These are phyloP conservation scores for Pseudomyrmex pallidus DNA, from an alignment of 1,140 invertebrate species.

Conservation along the genomic window DNA sequence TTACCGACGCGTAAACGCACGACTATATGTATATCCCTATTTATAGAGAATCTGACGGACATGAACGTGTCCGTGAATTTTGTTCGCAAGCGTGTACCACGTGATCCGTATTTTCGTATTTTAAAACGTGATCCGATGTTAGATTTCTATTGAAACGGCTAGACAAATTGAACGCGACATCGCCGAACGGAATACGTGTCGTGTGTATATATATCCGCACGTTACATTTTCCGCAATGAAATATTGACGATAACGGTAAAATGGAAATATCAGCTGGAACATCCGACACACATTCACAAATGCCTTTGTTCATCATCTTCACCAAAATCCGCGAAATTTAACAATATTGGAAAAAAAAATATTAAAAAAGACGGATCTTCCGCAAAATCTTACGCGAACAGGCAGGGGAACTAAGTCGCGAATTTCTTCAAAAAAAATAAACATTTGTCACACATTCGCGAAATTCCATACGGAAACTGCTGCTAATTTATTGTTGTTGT, in stretches of 20 bases:
- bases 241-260: not conserved
- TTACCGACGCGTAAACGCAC: too few species aligned
- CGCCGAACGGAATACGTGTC: not conserved
- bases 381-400: not conserved
- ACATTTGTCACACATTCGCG: not conserved
- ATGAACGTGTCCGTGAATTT: too few species aligned
- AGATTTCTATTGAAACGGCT: constrained; percentile 6
- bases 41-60: too few species aligned
- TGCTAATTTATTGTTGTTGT: not conserved
- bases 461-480: not conserved
- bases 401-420: not conserved
- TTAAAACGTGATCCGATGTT: not conserved
- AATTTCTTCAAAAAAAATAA: constrained; percentile 6
- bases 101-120: not conserved
- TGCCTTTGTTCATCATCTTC: not conserved
- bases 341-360: not conserved
- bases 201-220: too few species aligned
- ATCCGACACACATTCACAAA: not conserved
- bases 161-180: not conserved
- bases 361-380: constrained; percentile 10
- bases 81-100: too few species aligned
- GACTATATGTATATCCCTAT: too few species aligned
- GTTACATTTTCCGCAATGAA: not conserved
- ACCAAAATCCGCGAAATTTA: not conserved
- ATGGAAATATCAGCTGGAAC: constrained; percentile 20